Percentiles rank a stretch among this genome's conserved stretches.
phyloP scores from a whole-genome alignment of 2,797 vertebrate species.

The Molossus alvarezi region DNA sequence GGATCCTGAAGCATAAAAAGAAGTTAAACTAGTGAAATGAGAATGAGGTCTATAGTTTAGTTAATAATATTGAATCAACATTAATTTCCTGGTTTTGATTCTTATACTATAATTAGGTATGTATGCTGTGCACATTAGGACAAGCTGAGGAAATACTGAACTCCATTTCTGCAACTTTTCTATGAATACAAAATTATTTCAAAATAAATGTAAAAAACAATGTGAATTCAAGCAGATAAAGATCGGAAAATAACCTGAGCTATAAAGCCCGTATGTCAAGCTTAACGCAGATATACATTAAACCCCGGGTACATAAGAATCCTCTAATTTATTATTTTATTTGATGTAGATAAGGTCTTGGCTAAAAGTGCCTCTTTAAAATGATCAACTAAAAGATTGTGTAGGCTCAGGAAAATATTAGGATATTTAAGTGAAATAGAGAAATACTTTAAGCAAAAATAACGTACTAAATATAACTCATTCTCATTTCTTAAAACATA shows the following conservation, averaged over 20 bases:
- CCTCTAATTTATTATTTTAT: slow-evolving; percentile 61
- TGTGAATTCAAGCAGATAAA: slow-evolving; percentile 17
- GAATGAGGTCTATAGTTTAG: neutral
- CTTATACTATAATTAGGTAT: neutral
- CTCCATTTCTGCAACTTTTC: neutral
- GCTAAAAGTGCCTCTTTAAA: slow-evolving; percentile 38
- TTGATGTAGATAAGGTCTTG: neutral
- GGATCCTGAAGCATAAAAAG: neutral
- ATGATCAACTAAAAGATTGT: slow-evolving; percentile 18
- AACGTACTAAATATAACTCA: neutral
- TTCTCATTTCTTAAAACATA: slow-evolving; percentile 32
- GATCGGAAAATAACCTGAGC: neutral
- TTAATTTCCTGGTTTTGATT: neutral
- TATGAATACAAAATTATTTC: slow-evolving; percentile 12
- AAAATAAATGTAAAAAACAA: slow-evolving; percentile 52
- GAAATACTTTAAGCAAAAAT: slow-evolving; percentile 27
- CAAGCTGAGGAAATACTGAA: neutral
- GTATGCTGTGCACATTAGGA: neutral
- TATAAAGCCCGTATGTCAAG: neutral
- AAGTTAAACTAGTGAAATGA: neutral
- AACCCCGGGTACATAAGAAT: neutral
- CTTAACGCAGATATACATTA: neutral
- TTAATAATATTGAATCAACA: neutral
- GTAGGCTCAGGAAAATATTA: neutral
- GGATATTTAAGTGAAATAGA: slow-evolving; percentile 61